A percentile compares a stretch with the other conserved stretches of the same genome.
Evolutionary conservation across 2,113 vertebrate species (phyloP).

Genomic region (Neolamprologus toae): DNA sequence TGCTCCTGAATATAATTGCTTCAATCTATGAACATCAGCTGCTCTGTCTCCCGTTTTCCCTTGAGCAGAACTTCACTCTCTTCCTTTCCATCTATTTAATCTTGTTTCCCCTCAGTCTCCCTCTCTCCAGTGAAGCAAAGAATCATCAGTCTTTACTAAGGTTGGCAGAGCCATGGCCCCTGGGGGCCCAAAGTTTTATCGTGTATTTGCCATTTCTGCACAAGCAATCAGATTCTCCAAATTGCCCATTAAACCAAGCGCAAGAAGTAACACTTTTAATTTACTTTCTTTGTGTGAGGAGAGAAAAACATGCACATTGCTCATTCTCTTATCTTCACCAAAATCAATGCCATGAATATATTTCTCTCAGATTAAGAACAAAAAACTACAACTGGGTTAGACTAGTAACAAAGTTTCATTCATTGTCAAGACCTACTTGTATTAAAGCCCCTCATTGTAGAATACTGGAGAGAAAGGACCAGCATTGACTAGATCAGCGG

Average conservation of each 20-base stretch:
- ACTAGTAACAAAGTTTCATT: not conserved
- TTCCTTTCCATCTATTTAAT: constrained; percentile 31
- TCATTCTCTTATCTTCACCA: not conserved
- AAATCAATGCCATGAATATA: constrained; percentile 6
- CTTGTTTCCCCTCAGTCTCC: constrained; percentile 3
- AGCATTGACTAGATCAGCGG: not conserved
- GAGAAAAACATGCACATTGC: not conserved
- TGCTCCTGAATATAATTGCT: constrained; percentile 6
- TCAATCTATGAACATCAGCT: constrained; percentile 22
- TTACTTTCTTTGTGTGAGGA: constrained; percentile 21
- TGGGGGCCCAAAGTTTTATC: constrained; percentile 26
- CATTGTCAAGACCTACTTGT: not conserved
- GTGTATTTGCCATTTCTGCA: constrained; percentile 37
- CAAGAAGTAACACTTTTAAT: constrained; percentile 41
- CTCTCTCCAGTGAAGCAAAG: constrained; percentile 23
- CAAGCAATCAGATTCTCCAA: constrained; percentile 53
- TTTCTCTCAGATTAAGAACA: not conserved
- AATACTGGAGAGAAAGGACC: not conserved
- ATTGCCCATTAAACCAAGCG: constrained; percentile 43
- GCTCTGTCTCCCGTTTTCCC: not conserved
- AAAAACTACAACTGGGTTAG: not conserved
- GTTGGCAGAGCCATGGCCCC: constrained; percentile 20
- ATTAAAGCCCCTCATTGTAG: not conserved
- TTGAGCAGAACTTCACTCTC: not conserved
- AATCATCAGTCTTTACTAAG: constrained; percentile 38